Conservation (phyloP, 2,888 invertebrate species). For the Lochmaea capreae region DNA sequence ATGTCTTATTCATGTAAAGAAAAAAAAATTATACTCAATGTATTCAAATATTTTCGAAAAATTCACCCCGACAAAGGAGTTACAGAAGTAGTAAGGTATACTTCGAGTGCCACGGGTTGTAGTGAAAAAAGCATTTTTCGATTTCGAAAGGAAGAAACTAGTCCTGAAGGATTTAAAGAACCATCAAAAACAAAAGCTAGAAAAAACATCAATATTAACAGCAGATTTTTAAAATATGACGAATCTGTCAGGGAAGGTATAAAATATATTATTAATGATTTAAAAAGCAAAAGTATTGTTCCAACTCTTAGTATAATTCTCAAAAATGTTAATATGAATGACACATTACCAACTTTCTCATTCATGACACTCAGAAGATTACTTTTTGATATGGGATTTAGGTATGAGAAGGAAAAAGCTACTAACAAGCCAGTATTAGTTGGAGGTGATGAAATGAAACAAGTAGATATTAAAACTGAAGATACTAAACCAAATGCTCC, state of each 20-base stretch:
- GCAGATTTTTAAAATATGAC: slow-evolving; percentile 63
- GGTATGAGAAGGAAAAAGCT: slow-evolving; percentile 59
- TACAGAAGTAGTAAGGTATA: slow-evolving; percentile 61
- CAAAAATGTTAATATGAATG: slow-evolving; percentile 58
- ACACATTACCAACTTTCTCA: slow-evolving; percentile 61
- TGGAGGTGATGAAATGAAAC: slow-evolving; percentile 50
- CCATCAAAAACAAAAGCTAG: slow-evolving; percentile 62
- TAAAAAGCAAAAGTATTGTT: slow-evolving; percentile 59
- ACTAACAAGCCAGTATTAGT: slow-evolving; percentile 62
- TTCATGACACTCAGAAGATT: slow-evolving; percentile 62
- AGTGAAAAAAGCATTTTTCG: slow-evolving; percentile 64
- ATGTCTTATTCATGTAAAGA: slow-evolving; percentile 64
- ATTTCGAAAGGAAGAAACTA: slow-evolving; percentile 63
- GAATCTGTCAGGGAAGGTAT: slow-evolving; percentile 60
- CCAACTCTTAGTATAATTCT: slow-evolving; percentile 62
- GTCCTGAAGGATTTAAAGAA: slow-evolving; percentile 62
- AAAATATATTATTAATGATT: slow-evolving; percentile 61
- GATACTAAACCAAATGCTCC: slow-evolving; percentile 24
- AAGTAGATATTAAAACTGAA: slow-evolving; percentile 7
- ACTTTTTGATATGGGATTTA: slow-evolving; percentile 64
- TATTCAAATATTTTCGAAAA: slow-evolving; percentile 62
- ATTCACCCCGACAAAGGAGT: slow-evolving; percentile 60
- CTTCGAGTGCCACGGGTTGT: slow-evolving; percentile 63
- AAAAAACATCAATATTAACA: slow-evolving; percentile 63
- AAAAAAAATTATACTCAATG: slow-evolving; percentile 64